Conservation (phyloP, 2,113 vertebrate species). For the Ochotona curzoniae region DNA sequence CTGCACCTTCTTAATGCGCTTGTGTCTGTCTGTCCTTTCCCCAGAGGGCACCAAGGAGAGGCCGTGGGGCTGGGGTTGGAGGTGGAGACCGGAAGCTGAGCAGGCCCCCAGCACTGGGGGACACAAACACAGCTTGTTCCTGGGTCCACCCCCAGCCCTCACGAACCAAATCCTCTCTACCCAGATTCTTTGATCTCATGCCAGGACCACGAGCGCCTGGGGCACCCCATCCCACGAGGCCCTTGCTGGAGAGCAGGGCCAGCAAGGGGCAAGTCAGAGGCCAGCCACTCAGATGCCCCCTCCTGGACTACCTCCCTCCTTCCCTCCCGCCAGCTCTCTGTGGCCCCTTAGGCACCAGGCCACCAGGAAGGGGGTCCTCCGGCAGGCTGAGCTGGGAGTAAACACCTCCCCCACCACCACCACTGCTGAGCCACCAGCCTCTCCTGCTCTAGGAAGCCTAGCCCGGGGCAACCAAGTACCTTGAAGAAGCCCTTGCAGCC, state of each 20-base stretch:
- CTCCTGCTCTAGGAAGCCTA: neutral
- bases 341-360: neutral
- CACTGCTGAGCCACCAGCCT: no score
- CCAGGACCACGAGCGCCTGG: conserved; percentile 68
- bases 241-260: neutral
- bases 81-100: conserved; percentile 40
- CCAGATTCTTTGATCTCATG: conserved; percentile 67
- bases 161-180: conserved; percentile 66
- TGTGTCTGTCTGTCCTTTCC: neutral
- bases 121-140: conserved; percentile 77
- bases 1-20: neutral
- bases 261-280: neutral
- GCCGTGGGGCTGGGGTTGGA: neutral
- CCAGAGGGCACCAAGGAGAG: neutral
- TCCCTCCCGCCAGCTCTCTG: neutral
- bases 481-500: conserved; percentile 99
- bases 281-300: neutral
- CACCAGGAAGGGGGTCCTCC: neutral
- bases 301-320: neutral
- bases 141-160: conserved; percentile 68
- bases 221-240: conserved; percentile 50
- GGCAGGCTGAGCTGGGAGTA: neutral
- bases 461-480: conserved; percentile 83
- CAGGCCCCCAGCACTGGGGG: conserved; percentile 64
- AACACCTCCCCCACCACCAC: no score